Base-by-base conservation (phyloP, 2,113 vertebrate species). In the Noctilio leporinus region DNA sequence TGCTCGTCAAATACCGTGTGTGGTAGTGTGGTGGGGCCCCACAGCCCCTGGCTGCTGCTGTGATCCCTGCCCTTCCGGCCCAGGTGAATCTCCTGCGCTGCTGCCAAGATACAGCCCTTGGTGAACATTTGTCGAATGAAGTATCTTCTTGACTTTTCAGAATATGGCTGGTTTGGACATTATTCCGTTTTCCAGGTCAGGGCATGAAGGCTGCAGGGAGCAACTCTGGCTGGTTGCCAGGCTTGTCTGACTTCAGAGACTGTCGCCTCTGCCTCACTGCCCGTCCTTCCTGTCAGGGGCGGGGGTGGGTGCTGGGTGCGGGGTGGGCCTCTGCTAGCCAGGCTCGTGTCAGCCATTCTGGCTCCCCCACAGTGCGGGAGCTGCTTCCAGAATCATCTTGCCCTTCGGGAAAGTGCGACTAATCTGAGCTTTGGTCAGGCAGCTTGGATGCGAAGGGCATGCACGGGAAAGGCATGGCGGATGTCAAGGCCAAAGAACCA, bases 301-400 rank as follows among this genome's bases (percentile, higher is more conserved):
- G 57, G 62, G 65, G 65, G 26, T 78, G 28, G 38, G 59, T 72
- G 20, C 65, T 53, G 77, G 16, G 76, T 81, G 24, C 28, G 10
- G 9, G 38, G 8, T 62, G 47, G 4, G 55, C 57, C 83, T 84
- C 72, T 88, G 86, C 67, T 53, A 16, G 0, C 35, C 22, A 43
- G 4, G 7, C 33, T 40, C 12, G 76, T 49, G 47, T 89, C 81
- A 77, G 47, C 40, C 12, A 70, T 26, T 62, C 30, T 77, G 47
- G 35, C 45, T 75, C 64, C 64, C 51, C 33, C 69, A 55, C 26
- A 35, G 2, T 26, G 26, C 26, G 35, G 40, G 53, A 45, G 45
- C 22, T 95, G 88, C 80, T 83, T 73, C 53, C 22, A 49, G 62
- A 93, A 89, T 59, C 93, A 92, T 45, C 70, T 85, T 80, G 12